Conservation (phyloP, 2,113 vertebrate genomes). For the Phoxinus phoxinus region DNA sequence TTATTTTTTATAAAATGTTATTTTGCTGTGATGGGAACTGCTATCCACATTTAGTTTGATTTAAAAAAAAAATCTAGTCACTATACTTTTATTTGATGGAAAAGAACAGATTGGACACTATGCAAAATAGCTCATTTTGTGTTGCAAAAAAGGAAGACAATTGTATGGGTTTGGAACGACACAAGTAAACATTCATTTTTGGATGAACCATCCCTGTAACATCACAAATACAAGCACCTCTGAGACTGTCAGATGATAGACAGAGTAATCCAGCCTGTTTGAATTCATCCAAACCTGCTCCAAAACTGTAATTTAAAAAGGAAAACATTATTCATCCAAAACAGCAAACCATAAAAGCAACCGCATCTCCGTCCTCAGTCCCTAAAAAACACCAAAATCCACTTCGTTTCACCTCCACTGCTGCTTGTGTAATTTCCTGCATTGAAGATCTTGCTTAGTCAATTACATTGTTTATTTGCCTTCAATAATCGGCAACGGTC, state of each 20-base stretch:
- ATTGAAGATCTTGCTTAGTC: constrained; percentile 51
- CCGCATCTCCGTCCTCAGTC: background rate
- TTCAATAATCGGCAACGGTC: constrained; percentile 43
- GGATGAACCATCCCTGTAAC: background rate
- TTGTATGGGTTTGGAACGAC: background rate
- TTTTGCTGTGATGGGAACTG: too few species aligned
- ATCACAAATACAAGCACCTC: background rate
- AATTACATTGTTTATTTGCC: constrained; percentile 57
- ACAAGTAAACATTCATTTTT: background rate
- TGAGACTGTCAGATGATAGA: constrained; percentile 32
- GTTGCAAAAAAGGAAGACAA: background rate
- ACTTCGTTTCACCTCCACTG: constrained; percentile 18
- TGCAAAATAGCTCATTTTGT: background rate
- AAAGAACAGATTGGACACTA: background rate
- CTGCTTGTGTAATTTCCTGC: constrained; percentile 51
- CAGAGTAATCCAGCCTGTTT: constrained; percentile 19
- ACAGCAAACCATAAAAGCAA: constrained; percentile 17
- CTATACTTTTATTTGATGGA: background rate
- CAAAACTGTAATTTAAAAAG: constrained; percentile 26
- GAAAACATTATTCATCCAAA: constrained; percentile 39
- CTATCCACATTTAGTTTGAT: too few species aligned
- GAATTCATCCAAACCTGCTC: constrained; percentile 9
- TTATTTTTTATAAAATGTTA: too few species aligned
- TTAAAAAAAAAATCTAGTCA: background rate
- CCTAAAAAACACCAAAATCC: constrained; percentile 2